phyloP scores from a whole-genome alignment of 2,888 invertebrate species.

The Hoplodrina ambigua region DNA sequence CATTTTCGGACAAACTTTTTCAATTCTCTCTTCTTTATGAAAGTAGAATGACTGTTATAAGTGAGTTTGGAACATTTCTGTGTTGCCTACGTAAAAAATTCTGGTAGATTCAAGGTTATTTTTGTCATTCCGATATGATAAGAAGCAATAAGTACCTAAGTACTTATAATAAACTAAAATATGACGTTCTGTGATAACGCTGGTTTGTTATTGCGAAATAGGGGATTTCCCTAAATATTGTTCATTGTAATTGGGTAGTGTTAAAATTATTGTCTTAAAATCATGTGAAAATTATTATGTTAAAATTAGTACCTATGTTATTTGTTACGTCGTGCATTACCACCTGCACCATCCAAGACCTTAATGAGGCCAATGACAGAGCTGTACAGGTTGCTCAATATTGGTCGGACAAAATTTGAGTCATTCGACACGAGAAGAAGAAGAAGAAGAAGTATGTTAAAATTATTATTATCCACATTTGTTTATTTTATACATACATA shows the following conservation, averaged over 20 bases:
- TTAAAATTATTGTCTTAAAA: no score
- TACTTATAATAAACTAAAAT: neutral
- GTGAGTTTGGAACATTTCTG: slow-evolving; percentile 73
- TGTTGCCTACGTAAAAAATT: slow-evolving; percentile 5
- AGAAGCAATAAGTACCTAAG: neutral
- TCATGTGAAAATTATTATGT: no score
- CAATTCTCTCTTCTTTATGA: slow-evolving; percentile 37
- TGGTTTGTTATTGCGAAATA: neutral
- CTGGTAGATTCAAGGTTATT: neutral
- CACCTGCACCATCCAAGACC: no score
- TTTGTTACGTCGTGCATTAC: no score
- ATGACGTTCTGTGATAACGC: slow-evolving; percentile 1
- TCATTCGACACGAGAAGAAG: no score
- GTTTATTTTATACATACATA: no score
- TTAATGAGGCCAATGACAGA: no score
- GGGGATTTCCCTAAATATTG: slow-evolving; percentile 8
- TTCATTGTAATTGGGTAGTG: neutral
- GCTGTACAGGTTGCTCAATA: no score
- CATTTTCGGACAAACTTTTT: slow-evolving; percentile 37
- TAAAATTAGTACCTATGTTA: no score
- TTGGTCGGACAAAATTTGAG: no score
- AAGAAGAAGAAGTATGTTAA: no score
- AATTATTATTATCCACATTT: no score
- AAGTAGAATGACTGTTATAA: slow-evolving; percentile 74
- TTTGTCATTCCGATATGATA: neutral